Percentiles rank a stretch among this genome's conserved stretches.
Evolutionary conservation across 2,888 invertebrate genomes (phyloP).

Genomic region (Dione vanillae): DNA sequence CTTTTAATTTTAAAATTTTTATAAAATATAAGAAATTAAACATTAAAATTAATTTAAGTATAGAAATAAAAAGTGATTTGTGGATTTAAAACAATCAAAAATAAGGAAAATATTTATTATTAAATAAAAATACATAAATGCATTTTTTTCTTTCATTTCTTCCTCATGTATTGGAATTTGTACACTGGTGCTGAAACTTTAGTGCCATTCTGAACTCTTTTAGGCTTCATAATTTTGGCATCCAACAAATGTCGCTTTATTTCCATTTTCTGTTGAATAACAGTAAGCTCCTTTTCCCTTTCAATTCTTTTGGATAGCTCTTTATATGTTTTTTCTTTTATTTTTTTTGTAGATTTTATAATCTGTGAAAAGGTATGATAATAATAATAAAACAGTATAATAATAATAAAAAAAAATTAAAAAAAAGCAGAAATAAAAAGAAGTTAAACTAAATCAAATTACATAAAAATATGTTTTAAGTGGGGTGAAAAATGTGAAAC

Average conservation of each 20-base stretch:
- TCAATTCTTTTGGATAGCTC: slow-evolving; percentile 90
- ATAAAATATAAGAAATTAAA: slow-evolving; percentile 9
- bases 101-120: slow-evolving; percentile 53
- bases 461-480: too few species aligned
- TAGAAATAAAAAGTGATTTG: slow-evolving; percentile 16
- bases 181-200: slow-evolving; percentile 89
- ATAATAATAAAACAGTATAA: neutral
- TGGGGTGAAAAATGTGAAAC: too few species aligned
- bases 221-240: slow-evolving; percentile 86
- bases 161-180: slow-evolving; percentile 92
- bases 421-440: too few species aligned
- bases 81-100: slow-evolving; percentile 34
- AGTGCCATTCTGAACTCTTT: slow-evolving; percentile 85
- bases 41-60: neutral
- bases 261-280: slow-evolving; percentile 92
- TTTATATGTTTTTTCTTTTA: slow-evolving; percentile 87
- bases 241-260: slow-evolving; percentile 87
- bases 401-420: too few species aligned
- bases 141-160: slow-evolving; percentile 82
- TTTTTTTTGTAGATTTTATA: slow-evolving; percentile 80
- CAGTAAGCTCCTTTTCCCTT: slow-evolving; percentile 89
- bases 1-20: slow-evolving; percentile 32
- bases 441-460: too few species aligned
- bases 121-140: slow-evolving; percentile 35
- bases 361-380: slow-evolving; percentile 52